Base-by-base conservation (phyloP, 2,113 vertebrate genomes). In the Talpa occidentalis region DNA sequence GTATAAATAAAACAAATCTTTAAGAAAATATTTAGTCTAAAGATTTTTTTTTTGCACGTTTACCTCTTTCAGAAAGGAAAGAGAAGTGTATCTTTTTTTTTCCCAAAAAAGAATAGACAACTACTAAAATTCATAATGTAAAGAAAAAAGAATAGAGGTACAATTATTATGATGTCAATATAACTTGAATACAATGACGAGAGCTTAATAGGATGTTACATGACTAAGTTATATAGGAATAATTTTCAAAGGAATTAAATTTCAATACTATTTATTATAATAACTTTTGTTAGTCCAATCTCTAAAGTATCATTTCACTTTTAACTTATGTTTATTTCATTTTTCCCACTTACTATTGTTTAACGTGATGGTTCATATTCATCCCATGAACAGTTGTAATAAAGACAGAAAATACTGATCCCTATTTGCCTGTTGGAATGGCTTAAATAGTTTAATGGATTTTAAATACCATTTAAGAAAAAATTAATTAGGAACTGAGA, bases 401-500 rank as follows among this genome's bases (percentile, higher is more conserved):
- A 86, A 93, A 80, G 62, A 76, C 21, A 79, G 73, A 94, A 95
- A 92, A 73, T 67, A 93, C n/a, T 80, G 77, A 83, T 90, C 37
- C 35, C 30, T 78, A 56, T 87, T 84, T 88, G 80, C 59, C 83
- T 88, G 28, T 73, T 89, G 40, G 54, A 90, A 80, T 6, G 72
- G 73, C 35, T 94, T 81, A 94, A 95, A 37, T 44, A 89, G 12
- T 81, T 95, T 85, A 88, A 95, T 96, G 60, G 28, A 72, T 96
- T 88, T 95, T n/a, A 92, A 90, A 92, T 90, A 93, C 2, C 78
- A 90, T 88, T 84, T 72, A 95, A 77, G 49, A 84, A 90, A 97
- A 94, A 84, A 35, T 44, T 94, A 94, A 94, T 94, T 90, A 92
- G 62, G 4, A 94, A 77, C 26, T 54, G 54, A 85, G 66, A 90